phyloP scores from a whole-genome alignment of 2,888 invertebrate species.

The Notodonta ziczac region DNA sequence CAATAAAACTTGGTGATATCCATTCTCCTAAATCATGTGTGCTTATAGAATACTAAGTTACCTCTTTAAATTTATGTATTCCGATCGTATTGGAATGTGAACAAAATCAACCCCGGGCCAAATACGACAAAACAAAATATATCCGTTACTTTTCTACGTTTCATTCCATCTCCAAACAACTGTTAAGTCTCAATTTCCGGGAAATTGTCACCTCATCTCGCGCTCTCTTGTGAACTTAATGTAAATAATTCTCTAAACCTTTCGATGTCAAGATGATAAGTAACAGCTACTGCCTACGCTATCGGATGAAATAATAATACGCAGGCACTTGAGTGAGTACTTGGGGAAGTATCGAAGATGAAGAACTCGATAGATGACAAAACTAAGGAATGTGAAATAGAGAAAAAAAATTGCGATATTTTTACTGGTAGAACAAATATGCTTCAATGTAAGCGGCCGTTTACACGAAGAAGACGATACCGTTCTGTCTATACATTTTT shows the following conservation, averaged over 20 bases:
- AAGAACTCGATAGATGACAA: neutral
- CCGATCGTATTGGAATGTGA: neutral
- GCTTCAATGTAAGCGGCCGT: no score
- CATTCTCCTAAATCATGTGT: neutral
- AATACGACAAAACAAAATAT: neutral
- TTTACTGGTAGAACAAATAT: no score
- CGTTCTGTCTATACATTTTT: no score
- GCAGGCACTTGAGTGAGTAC: conserved; percentile 18
- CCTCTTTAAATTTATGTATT: neutral
- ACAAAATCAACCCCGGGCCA: neutral
- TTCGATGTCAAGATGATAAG: conserved; percentile 42
- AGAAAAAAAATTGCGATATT: neutral
- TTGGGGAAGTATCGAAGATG: conserved; percentile 5
- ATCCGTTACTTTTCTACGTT: neutral
- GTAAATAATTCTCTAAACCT: conserved; percentile 39
- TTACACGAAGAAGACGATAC: no score
- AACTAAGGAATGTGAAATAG: neutral
- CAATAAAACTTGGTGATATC: neutral
- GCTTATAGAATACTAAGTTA: neutral
- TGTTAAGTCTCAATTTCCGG: conserved; percentile 3
- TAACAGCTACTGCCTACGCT: conserved; percentile 57
- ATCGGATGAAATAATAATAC: conserved; percentile 39
- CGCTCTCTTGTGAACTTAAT: conserved; percentile 24
- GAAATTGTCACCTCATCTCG: conserved; percentile 5
- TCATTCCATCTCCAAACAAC: neutral